Conservation (phyloP, 2,113 vertebrate genomes). For the Austrofundulus limnaeus region DNA sequence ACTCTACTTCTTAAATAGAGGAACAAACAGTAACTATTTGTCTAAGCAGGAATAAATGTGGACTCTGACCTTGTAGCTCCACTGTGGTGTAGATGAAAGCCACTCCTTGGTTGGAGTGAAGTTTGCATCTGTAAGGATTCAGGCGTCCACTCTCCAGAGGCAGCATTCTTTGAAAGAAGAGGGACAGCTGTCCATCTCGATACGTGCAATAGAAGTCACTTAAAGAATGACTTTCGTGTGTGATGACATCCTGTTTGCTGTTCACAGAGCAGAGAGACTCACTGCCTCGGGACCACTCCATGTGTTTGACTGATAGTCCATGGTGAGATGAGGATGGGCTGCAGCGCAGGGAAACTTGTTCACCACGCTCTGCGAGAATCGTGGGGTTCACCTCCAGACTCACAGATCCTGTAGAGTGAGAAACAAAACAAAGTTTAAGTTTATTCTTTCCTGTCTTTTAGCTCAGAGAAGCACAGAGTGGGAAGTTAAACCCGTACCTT, state of each 20-base stretch:
- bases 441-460: background rate
- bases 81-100: background rate
- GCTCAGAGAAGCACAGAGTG: background rate
- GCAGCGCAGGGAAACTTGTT: conserved; percentile 49
- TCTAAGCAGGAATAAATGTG: background rate
- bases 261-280: conserved; percentile 40
- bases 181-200: conserved; percentile 18
- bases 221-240: fast-evolving
- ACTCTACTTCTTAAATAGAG: no score
- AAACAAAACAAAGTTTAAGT: background rate
- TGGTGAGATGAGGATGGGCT: background rate
- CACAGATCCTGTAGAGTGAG: conserved; percentile 43
- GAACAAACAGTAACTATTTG: background rate
- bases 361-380: conserved; percentile 36
- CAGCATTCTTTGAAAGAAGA: conserved; percentile 32
- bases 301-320: conserved; percentile 35
- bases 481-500: conserved; percentile 42
- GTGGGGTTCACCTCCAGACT: conserved; percentile 13
- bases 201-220: conserved; percentile 48
- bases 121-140: conserved; percentile 55
- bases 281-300: conserved; percentile 51
- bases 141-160: conserved; percentile 12
- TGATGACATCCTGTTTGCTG: background rate
- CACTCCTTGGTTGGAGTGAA: conserved; percentile 49
- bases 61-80: conserved; percentile 63